Evolutionary conservation across 2,888 invertebrate species (phyloP).

Genomic region (Ctenicera cuprea): DNA sequence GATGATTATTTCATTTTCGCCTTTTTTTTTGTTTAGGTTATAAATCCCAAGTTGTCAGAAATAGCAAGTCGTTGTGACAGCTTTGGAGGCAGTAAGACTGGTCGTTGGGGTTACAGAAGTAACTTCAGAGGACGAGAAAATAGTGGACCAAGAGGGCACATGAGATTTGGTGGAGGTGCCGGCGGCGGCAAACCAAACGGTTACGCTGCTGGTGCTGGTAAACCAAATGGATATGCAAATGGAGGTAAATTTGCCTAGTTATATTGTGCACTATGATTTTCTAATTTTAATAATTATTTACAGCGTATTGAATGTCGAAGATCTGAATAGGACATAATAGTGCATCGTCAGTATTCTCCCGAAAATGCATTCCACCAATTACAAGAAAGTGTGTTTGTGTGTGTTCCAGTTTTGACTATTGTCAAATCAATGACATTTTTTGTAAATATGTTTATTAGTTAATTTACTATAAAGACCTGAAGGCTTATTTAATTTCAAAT

Average conservation of each 20-base stretch:
- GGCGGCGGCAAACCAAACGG: slow-evolving; percentile 24
- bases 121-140: slow-evolving; percentile 70
- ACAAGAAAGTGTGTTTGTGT: slow-evolving; percentile 7
- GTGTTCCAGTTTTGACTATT: slow-evolving; percentile 25
- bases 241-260: slow-evolving; percentile 30
- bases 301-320: slow-evolving; percentile 14
- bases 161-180: slow-evolving; percentile 58
- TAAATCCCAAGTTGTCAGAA: slow-evolving; percentile 90
- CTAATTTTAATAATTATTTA: neutral
- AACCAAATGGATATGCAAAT: slow-evolving; percentile 60
- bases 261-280: neutral
- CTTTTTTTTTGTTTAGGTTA: slow-evolving; percentile 76
- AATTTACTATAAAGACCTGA: slow-evolving; percentile 8
- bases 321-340: slow-evolving; percentile 19
- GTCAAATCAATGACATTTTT: slow-evolving; percentile 13
- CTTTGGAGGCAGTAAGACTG: slow-evolving; percentile 75
- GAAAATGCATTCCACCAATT: slow-evolving; percentile 38
- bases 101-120: slow-evolving; percentile 75
- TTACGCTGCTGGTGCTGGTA: slow-evolving; percentile 20
- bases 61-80: slow-evolving; percentile 81
- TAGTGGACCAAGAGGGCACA: slow-evolving; percentile 63
- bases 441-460: slow-evolving; percentile 34
- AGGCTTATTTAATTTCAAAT: slow-evolving; percentile 11
- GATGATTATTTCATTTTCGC: neutral
- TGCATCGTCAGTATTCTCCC: slow-evolving; percentile 38